Evolutionary conservation across 2,797 vertebrate species (phyloP).

Genomic region (Muraenolepis orangiensis): DNA sequence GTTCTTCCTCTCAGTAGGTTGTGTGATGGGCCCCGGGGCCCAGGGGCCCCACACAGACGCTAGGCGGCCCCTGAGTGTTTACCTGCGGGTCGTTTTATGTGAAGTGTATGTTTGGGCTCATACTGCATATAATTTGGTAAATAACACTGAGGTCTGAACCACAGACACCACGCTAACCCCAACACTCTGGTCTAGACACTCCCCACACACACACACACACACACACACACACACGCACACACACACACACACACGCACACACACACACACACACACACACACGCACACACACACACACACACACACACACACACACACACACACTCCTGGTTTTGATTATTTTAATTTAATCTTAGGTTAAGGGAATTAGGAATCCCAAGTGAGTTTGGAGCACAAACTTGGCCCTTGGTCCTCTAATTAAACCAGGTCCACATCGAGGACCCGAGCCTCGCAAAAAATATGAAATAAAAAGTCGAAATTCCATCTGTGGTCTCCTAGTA

Average conservation of each 20-base stretch:
- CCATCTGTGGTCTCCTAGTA: constrained; percentile 29
- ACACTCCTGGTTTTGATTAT: neutral
- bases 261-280: constrained; percentile 14
- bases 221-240: constrained; percentile 7
- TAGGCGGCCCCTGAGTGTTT: constrained; percentile 70
- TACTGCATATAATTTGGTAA: constrained; percentile 76
- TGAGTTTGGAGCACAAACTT: constrained; percentile 26
- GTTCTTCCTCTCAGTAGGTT: constrained; percentile 73
- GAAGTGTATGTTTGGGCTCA: constrained; percentile 69
- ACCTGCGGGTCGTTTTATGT: constrained; percentile 66
- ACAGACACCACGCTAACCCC: constrained; percentile 53
- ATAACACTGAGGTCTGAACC: constrained; percentile 68
- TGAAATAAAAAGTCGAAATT: neutral
- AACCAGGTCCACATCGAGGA: constrained; percentile 33
- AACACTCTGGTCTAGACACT: constrained; percentile 38
- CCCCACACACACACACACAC: constrained; percentile 27
- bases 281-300: constrained; percentile 16
- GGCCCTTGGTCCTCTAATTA: constrained; percentile 13
- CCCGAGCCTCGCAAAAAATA: neutral
- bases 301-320: constrained; percentile 16
- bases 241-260: constrained; percentile 26
- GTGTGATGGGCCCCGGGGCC: too few relatives aligned
- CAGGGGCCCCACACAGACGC: constrained; percentile 77
- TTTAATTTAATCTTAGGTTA: constrained; percentile 40
- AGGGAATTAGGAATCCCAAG: constrained; percentile 30